Evolutionary conservation across 2,113 vertebrate species (phyloP), one percentile per base, ranked within the genome.

Genomic region (Forbesichthys papilliferus): DNA sequence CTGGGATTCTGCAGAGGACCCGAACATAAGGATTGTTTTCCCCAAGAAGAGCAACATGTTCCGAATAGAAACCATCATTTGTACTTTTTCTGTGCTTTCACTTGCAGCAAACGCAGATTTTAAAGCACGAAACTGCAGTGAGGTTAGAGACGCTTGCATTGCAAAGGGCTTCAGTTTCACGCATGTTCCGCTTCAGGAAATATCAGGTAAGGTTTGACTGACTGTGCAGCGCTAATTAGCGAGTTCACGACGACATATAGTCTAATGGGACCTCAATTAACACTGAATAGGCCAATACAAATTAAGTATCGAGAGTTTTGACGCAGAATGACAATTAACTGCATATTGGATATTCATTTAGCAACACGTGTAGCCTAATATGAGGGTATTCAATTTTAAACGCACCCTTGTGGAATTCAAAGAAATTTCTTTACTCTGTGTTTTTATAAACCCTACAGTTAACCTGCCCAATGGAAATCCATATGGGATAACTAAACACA

Each of bases 121-220:
- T 55, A 94, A 93, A 82, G 91, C 94, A 46, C 91, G 94, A 83
- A 95, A 94, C 89, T 98, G 96, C 92, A 88, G 93, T 68, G 94
- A 94, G 87, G 95, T 96, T 90, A 91, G 93, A 77, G 94, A 94
- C 79, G 94, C 94, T 64, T 96, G 94, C 69, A 67, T 82, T 16
- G 93, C 88, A 62, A 96, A 93, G 87, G 95, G 96, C 75, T 97
- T 96, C 94, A 95, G 93, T 91, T 89, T 96, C 85, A 78, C 86
- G 83, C 93, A 93, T 84, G 91, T 95, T 71, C 96, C 96, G 70
- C 93, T 91, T 48, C 95, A 95, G 89, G 93, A 96, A 88, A 95
- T 95, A 83, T 90, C 96, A 95, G 96, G 96, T 98, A 94, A 92
- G 92, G 56, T n/a, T 66, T 27, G 33, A 64, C 73, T 8, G 4